Evolutionary conservation across 2,797 vertebrate genomes (phyloP).

Genomic region (Mionectes olivaceus): DNA sequence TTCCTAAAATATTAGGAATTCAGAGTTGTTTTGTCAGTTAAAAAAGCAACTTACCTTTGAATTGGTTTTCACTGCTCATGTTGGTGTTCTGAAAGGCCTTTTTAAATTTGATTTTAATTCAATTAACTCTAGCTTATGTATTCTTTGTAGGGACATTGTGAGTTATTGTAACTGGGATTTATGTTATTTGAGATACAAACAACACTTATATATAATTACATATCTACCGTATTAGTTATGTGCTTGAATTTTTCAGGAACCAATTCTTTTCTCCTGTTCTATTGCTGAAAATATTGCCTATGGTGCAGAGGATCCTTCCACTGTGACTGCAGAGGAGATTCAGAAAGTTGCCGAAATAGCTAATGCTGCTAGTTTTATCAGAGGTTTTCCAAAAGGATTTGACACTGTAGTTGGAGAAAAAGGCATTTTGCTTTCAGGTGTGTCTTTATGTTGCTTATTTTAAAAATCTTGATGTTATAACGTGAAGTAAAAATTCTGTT

Average conservation of each 20-base stretch:
- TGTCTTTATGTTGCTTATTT: neutral
- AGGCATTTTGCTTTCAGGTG: constrained; percentile 94
- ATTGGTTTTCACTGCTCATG: neutral
- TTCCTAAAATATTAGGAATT: neutral
- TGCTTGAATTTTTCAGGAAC: constrained; percentile 83
- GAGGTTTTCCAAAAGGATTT: constrained; percentile 89
- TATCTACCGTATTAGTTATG: neutral
- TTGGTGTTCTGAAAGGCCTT: neutral
- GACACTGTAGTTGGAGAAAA: constrained; percentile 96
- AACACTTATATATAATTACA: neutral
- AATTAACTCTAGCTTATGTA: neutral
- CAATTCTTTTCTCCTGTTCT: constrained; percentile 94
- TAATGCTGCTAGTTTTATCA: constrained; percentile 90
- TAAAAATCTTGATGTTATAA: neutral
- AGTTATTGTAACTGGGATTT: neutral
- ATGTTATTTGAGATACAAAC: neutral
- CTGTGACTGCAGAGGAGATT: constrained; percentile 86
- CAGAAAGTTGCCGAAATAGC: constrained; percentile 87
- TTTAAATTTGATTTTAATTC: neutral
- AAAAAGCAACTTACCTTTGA: neutral
- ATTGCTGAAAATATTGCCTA: constrained; percentile 97
- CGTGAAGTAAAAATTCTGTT: neutral
- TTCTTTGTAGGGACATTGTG: neutral
- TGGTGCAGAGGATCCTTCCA: constrained; percentile 83
- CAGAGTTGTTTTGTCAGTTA: neutral